A percentile compares a stretch with the other conserved stretches of the same genome.
phyloP scores from a whole-genome alignment of 2,797 vertebrate genomes.

The Perodicticus potto region DNA sequence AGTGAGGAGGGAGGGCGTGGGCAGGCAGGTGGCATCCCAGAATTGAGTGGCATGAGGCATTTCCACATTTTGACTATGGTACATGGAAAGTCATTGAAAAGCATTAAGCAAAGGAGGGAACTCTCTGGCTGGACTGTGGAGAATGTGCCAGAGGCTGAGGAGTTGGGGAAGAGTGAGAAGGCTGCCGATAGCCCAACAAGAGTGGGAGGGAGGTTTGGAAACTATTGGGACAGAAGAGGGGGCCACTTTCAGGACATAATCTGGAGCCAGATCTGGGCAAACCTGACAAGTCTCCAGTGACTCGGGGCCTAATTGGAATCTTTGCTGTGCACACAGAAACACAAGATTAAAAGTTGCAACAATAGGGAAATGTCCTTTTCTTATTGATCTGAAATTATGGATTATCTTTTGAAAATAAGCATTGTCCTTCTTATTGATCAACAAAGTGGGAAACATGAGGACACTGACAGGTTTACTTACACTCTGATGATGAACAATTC shows the following conservation, averaged over 20 bases:
- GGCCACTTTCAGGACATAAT: background rate
- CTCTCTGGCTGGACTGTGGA: background rate
- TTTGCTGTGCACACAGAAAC: background rate
- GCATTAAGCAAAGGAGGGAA: background rate
- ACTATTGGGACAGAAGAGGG: accelerated
- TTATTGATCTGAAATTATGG: background rate
- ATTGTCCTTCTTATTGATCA: background rate
- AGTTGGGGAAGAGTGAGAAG: background rate
- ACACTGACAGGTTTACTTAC: background rate
- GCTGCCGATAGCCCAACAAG: background rate
- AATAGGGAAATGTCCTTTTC: background rate
- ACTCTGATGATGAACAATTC: background rate
- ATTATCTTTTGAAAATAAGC: background rate
- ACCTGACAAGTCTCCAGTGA: background rate
- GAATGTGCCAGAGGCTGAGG: background rate
- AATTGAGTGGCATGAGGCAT: background rate
- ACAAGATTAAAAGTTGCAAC: background rate
- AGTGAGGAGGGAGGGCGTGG: accelerated
- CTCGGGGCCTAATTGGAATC: background rate
- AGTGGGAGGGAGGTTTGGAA: background rate
- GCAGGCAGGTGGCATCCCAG: background rate
- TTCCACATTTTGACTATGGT: background rate
- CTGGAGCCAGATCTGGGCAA: background rate
- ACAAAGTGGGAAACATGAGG: background rate
- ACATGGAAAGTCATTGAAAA: background rate